Conservation (phyloP, 2,113 vertebrate genomes). For the Sitta europaea region DNA sequence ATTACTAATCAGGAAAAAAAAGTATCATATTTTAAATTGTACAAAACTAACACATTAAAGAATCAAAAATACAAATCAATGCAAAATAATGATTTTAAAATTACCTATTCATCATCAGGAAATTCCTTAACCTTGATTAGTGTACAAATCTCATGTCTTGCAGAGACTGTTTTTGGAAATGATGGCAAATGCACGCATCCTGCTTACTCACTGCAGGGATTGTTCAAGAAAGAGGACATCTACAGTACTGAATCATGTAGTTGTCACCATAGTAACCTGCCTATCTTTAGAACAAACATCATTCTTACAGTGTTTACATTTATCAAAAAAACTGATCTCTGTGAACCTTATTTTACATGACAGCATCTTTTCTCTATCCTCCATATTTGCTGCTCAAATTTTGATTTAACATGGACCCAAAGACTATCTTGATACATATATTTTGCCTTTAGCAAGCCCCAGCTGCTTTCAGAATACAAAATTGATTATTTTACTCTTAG, state of each 20-base stretch:
- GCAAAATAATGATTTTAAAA: neutral
- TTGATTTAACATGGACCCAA: neutral
- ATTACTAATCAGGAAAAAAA: neutral
- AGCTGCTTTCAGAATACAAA: neutral
- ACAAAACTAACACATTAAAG: neutral
- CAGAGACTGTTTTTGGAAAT: neutral
- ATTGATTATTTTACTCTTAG: neutral
- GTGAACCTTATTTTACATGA: neutral
- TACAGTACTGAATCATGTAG: neutral
- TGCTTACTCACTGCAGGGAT: neutral
- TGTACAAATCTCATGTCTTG: neutral
- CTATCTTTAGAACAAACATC: neutral
- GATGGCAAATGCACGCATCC: neutral
- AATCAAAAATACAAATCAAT: neutral
- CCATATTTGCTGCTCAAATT: neutral
- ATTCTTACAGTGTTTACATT: neutral
- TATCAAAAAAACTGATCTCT: neutral
- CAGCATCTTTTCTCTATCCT: neutral
- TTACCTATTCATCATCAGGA: neutral
- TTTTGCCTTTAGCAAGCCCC: neutral
- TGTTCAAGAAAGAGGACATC: neutral
- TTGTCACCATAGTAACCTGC: conserved; percentile 1
- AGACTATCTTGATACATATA: neutral
- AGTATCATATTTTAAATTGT: neutral
- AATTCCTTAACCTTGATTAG: neutral